phyloP scores from a whole-genome alignment of 2,113 vertebrate species.

The Ictidomys tridecemlineatus region DNA sequence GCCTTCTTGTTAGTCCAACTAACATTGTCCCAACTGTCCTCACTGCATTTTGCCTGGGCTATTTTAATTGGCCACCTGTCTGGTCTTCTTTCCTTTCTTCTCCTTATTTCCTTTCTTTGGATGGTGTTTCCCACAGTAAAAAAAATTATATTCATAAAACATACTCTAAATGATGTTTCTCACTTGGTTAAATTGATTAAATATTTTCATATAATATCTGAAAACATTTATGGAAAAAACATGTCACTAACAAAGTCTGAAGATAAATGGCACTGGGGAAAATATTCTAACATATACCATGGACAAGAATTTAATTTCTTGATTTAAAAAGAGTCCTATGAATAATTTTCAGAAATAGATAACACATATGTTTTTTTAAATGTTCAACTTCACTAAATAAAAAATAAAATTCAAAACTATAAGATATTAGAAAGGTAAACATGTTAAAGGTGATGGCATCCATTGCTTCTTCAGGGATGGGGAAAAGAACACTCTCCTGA shows the following conservation, averaged over 20 bases:
- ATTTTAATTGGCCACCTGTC: background rate
- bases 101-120: background rate
- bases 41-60: background rate
- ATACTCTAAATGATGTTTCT: conserved; percentile 22
- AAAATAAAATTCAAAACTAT: background rate
- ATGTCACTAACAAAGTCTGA: conserved; percentile 9
- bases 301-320: conserved; percentile 19
- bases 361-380: background rate
- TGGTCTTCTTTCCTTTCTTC: background rate
- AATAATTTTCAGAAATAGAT: conserved; percentile 18
- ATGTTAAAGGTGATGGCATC: background rate
- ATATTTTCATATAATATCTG: conserved; percentile 24
- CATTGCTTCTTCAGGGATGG: background rate
- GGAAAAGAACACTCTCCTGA: background rate
- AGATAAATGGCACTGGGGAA: background rate
- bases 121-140: background rate
- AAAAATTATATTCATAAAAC: conserved; percentile 37
- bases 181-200: background rate
- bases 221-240: background rate
- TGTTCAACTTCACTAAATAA: conserved; percentile 36
- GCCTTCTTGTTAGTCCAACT: background rate
- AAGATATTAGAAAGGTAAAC: background rate
- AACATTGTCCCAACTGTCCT: background rate
- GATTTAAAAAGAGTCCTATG: background rate
- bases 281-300: background rate